Base-by-base conservation (phyloP, 2,888 invertebrate species). In the Drosophila anomelani region DNA sequence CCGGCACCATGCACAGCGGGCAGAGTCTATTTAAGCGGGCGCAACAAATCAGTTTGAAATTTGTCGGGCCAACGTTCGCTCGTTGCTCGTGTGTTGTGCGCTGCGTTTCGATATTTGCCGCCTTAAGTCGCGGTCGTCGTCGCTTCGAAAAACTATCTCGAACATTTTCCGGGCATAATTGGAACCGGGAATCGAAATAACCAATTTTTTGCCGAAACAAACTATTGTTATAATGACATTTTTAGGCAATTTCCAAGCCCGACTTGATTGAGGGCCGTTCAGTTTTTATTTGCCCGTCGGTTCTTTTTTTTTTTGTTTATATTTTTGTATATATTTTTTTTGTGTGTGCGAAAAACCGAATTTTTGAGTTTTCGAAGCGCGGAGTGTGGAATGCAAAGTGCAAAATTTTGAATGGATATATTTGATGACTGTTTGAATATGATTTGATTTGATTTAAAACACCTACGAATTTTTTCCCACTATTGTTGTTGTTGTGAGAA, bases 401-500 rank as follows among this genome's bases (percentile, higher is more conserved):
- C 36, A 20, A 53, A 10, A 23, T 36, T 23, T 36, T 23, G 51
- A 36, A 53, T 53, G 20, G 15, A 20, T 13, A 4, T 34, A 17
- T 29, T 20, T 51, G 20, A 20, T 23, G 36, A 53, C 51, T 15
- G 20, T 23, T 23, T 15, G 36, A 53, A 53, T 53, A 15, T 53
- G 20, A 23, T 36, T 51, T 15, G 10, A 51, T 51, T 51, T 36
- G 5, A 51, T 51, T 51, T 51, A 5, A 51, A 3, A 20, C 9
- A 34, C 9, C 34, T 6, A 51, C 51, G 51, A 53, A 53, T 53
- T 15, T 49, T 32, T 36, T 53, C 51, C 51, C 51, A 53, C 51
- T 53, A 53, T 53, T 53, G 23, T 53, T 36, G 51, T 53, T 53
- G 51, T 53, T 53, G 51, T 36, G 51, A 36, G 15, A 53, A 36